phyloP scores from a whole-genome alignment of 23 tunicate genomes.

The Trididemnum miniatum region DNA sequence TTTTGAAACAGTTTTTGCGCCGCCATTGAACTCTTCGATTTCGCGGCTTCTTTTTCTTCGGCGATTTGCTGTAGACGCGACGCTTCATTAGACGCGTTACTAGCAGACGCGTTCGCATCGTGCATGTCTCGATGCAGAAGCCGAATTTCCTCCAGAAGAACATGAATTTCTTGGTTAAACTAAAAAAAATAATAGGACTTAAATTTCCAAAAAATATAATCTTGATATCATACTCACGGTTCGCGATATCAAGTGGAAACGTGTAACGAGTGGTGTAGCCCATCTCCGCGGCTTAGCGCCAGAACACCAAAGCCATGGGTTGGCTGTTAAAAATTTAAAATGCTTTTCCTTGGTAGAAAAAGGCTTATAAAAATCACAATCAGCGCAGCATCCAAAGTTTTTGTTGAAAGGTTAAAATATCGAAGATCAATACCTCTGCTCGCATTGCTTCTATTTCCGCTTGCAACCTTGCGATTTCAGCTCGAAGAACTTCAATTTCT shows the following conservation, averaged over 20 bases:
- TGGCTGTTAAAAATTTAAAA: no score
- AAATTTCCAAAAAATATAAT: no score
- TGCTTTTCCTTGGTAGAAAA: no score
- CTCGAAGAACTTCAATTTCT: constrained; percentile 47
- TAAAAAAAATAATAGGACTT: no score
- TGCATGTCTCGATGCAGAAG: constrained; percentile 47
- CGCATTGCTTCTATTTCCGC: constrained; percentile 61
- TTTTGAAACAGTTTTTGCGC: constrained; percentile 20
- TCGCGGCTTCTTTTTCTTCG: not conserved
- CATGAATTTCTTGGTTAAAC: constrained; percentile 52
- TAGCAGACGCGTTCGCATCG: constrained; percentile 23
- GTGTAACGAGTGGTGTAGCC: no score
- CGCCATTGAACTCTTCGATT: not conserved
- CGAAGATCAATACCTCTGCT: constrained; percentile 59
- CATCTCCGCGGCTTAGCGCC: no score
- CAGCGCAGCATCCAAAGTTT: no score
- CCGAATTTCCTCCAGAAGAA: constrained; percentile 51
- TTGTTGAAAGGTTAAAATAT: no score
- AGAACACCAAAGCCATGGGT: no score
- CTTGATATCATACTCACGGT: no score
- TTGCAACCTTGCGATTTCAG: constrained; percentile 66
- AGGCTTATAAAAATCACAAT: no score
- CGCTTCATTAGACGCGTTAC: constrained; percentile 12
- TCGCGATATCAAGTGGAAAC: no score
- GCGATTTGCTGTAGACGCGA: not conserved